phyloP scores from a whole-genome alignment of 2,888 invertebrate species.

The Drosophila villosipedis region DNA sequence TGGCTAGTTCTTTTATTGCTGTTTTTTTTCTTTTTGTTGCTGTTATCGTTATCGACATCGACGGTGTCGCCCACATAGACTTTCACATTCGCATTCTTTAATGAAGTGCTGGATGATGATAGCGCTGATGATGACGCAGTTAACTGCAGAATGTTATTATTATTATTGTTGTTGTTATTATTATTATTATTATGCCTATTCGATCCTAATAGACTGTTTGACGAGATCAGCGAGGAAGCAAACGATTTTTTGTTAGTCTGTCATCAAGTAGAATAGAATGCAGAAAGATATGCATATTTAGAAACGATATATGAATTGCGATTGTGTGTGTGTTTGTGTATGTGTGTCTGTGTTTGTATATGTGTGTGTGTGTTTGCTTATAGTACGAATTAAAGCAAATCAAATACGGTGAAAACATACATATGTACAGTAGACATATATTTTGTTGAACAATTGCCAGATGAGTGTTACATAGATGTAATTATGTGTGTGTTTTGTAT shows the following conservation, averaged over 20 bases:
- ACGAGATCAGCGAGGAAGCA: constrained; percentile 85
- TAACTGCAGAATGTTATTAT: constrained; percentile 69
- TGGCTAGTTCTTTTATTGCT: constrained; percentile 61
- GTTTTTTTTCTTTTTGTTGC: constrained; percentile 44
- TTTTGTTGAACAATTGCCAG: constrained; percentile 21
- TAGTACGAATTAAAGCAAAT: constrained; percentile 5
- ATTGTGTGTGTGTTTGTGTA: constrained; percentile 20
- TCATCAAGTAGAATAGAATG: constrained; percentile 74
- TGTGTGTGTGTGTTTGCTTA: constrained; percentile 17
- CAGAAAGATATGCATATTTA: constrained; percentile 67
- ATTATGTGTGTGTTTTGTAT: constrained; percentile 20
- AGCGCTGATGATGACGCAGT: constrained; percentile 72
- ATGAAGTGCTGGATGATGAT: constrained; percentile 70
- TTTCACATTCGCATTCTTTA: constrained; percentile 61
- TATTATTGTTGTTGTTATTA: constrained; percentile 25
- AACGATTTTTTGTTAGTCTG: constrained; percentile 85
- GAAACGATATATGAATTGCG: constrained; percentile 51
- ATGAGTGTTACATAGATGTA: constrained; percentile 29
- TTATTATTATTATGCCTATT: constrained; percentile 77
- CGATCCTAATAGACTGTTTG: constrained; percentile 85
- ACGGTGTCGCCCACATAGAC: constrained; percentile 82
- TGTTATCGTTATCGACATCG: constrained; percentile 50
- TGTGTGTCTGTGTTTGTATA: constrained; percentile 16
- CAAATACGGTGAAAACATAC: constrained; percentile 14
- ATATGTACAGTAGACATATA: constrained; percentile 38